These are phyloP conservation scores for Sciurus vulgaris DNA, from an alignment of 2,797 vertebrate species.

Conservation along the genomic window DNA sequence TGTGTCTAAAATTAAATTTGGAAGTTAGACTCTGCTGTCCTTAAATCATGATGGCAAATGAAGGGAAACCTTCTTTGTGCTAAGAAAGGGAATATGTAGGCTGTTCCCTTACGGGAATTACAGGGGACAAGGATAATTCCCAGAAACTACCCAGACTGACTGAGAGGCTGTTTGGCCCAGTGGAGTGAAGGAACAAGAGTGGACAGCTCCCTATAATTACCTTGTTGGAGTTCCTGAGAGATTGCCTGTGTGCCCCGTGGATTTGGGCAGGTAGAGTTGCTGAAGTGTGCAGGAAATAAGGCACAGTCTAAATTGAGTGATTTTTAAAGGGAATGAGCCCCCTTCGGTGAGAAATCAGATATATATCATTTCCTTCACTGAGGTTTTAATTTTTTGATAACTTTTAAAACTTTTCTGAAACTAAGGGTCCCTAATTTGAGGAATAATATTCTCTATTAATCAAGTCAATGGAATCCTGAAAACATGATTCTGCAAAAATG, in stretches of 20 bases:
- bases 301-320: background rate
- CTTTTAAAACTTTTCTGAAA: background rate
- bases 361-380: background rate
- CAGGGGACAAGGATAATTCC: constrained; percentile 65
- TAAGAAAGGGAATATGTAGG: constrained; percentile 54
- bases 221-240: constrained; percentile 15
- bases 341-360: background rate
- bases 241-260: background rate
- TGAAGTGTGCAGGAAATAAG: background rate
- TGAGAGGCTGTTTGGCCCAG: constrained; percentile 38
- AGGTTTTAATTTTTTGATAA: background rate
- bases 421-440: background rate
- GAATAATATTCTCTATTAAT: background rate
- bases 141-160: constrained; percentile 63
- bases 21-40: constrained; percentile 60
- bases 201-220: constrained; percentile 61
- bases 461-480: background rate
- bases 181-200: background rate
- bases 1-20: constrained; percentile 83
- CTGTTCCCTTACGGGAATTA: constrained; percentile 48
- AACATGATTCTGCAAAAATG: background rate
- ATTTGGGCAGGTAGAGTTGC: background rate
- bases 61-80: constrained; percentile 64
- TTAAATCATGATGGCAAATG: constrained; percentile 73
- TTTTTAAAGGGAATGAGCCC: background rate